A percentile compares a stretch with the other conserved stretches of the same genome.
These are phyloP conservation scores for Ditula angustiorana DNA, from an alignment of 2,888 invertebrate genomes.

Conservation along the genomic window DNA sequence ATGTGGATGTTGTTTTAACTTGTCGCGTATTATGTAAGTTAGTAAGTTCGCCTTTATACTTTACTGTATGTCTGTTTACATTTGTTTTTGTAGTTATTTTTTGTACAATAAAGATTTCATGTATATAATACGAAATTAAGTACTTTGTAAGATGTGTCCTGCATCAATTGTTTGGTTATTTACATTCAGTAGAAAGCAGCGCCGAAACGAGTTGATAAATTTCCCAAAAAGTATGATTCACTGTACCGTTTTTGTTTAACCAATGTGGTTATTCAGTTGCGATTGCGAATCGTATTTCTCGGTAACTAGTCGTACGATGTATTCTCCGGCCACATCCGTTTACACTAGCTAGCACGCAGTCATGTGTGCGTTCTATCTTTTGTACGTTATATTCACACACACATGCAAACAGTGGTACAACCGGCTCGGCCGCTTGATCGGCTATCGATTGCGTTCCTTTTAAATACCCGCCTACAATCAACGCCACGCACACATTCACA, in stretches of 20 bases:
- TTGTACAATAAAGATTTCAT: too few relatives aligned
- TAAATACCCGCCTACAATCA: slow-evolving; percentile 62
- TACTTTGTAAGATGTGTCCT: neutral
- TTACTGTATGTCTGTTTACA: too few relatives aligned
- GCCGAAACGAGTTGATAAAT: neutral
- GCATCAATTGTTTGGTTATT: neutral
- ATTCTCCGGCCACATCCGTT: slow-evolving; percentile 69
- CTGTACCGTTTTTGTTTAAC: neutral
- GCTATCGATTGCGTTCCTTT: slow-evolving; percentile 70
- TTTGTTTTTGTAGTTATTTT: too few relatives aligned
- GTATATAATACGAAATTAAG: too few relatives aligned
- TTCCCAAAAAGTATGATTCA: neutral
- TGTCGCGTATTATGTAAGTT: too few relatives aligned
- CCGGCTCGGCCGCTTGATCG: slow-evolving; percentile 66
- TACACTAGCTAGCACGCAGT: slow-evolving; percentile 45
- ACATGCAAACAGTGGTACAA: slow-evolving; percentile 49
- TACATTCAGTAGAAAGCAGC: too few relatives aligned
- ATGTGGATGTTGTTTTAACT: too few relatives aligned
- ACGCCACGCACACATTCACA: slow-evolving; percentile 44
- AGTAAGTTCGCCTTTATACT: too few relatives aligned
- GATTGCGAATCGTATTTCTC: slow-evolving; percentile 41
- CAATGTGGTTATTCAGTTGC: slow-evolving; percentile 16
- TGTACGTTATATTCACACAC: slow-evolving; percentile 41
- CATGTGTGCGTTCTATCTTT: slow-evolving; percentile 42
- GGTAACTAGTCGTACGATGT: slow-evolving; percentile 47